Evolutionary conservation across 2,797 vertebrate genomes (phyloP), one percentile per base, ranked within the genome.

Genomic region (Anabas testudineus): DNA sequence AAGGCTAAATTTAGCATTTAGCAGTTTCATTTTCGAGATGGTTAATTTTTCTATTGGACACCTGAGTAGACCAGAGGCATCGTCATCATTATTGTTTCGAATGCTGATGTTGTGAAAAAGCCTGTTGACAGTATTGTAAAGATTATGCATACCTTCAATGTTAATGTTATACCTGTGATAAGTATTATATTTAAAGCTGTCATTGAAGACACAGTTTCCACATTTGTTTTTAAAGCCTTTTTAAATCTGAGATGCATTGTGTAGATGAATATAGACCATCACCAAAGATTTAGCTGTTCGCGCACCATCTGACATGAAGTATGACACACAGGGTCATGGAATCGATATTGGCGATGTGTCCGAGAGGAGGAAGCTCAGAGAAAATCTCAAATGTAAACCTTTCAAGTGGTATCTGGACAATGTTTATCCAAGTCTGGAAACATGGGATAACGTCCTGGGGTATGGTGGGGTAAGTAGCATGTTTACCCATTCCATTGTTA

Each of bases 341-440:
- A 81, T 94, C 0, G 85, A 95, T 47, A 91, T 87, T 13, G 93
- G 93, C 14, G 89, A 95, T 10, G 57, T 95, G 63, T 93, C 93
- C 10, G 87, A 93, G 81, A 92, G 91, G 83, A 92, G 87, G 74
- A 75, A 76, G n/a, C 83, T 94, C 56, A 87, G 79, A 65, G 81
- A 94, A 59, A 90, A 78, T 71, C 77, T 95, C 67, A 89, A 93
- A 41, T 95, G 93, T 72, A 94, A 92, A 76, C 71, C 77, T 21
- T 89, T 84, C 66, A 71, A 73, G 53, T 88, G 87, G 84, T 78
- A 85, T 30, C 28, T 74, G 45, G 82, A 84, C 1, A 80, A 87
- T 6, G 55, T 84, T 4, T 88, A 83, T 42, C 0, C 65, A 12
- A 69, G 14, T 39, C 71, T 87, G 56, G 65, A 71, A 9, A 53